Base-by-base conservation (phyloP, 2,888 invertebrate species). In the Euproctis similis region DNA sequence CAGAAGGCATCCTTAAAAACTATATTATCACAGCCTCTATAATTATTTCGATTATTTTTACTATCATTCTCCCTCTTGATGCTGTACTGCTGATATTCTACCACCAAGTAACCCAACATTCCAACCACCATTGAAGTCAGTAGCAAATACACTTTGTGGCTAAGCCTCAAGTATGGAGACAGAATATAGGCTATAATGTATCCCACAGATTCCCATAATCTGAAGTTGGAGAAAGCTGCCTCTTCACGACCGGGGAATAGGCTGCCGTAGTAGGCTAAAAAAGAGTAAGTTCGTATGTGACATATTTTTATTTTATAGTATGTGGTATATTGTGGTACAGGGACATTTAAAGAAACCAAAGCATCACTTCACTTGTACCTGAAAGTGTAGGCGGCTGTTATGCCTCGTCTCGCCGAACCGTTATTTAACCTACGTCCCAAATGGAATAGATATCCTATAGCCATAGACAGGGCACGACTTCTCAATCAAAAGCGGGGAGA, bases 161-260 rank as follows among this genome's bases (percentile, higher is more conserved):
- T 55, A 5, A 85, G 80, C 30, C 85, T 70, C 8, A 87, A 39
- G 39, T 68, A 68, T 16, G 82, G 75, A 2, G 86, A 86, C 45
- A 86, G 77, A 17, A 82, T 62, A 56, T 88, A 89, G 1, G 88
- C 86, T 9, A 88, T 70, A 34, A 88, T 87, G 59, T 87, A 88
- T 1, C 89, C 90, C 0, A 87, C 52, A 0, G 87, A 87, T 52
- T 89, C 88, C 89, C 89, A 90, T 6, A 90, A 74, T 1, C 89
- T 69, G 67, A 88, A 89, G 68, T 89, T 89, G 25, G 89, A 86
- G 68, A 88, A 90, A 0, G 89, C 88, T 1, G 89, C 88, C 50
- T 89, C 89, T 41, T 88, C 81, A 31, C 85, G 65, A 1, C 76
- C 71, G 0, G 82, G 82, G 48, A 89, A 88, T 14, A 89, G 62